A percentile compares a stretch with the other conserved stretches of the same genome.
These are phyloP conservation scores for Gymnopithys bicolor DNA, from an alignment of 2,797 vertebrate species.

Conservation along the genomic window DNA sequence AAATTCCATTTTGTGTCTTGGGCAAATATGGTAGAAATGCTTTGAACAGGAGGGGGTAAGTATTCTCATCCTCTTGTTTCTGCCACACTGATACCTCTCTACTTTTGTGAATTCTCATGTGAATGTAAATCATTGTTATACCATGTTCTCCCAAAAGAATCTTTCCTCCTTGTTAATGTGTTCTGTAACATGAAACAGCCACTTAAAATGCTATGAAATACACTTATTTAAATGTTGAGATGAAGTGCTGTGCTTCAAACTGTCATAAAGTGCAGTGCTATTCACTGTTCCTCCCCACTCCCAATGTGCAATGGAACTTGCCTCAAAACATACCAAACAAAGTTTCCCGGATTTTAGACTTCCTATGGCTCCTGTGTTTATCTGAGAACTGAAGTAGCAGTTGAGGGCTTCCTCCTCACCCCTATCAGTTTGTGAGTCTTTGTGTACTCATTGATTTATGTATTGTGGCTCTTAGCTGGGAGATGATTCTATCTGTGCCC, in stretches of 20 bases:
- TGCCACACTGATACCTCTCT: background rate
- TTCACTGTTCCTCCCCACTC: accelerated
- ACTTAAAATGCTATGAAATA: background rate
- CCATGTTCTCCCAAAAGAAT: background rate
- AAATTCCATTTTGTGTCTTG: background rate
- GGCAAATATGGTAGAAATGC: background rate
- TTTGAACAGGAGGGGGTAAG: background rate
- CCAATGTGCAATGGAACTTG: background rate
- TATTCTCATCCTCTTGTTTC: background rate
- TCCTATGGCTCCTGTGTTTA: background rate
- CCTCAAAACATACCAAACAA: background rate
- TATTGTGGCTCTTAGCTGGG: background rate
- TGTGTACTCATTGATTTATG: background rate
- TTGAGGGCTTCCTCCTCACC: background rate
- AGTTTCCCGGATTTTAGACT: background rate
- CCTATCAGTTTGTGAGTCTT: background rate
- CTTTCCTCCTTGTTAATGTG: background rate
- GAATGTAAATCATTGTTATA: background rate
- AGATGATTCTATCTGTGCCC: accelerated
- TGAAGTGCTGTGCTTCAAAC: background rate
- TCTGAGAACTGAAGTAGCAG: background rate
- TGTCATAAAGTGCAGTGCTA: background rate
- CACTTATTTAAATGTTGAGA: background rate
- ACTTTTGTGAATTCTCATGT: background rate
- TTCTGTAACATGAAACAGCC: background rate